phyloP scores from a whole-genome alignment of 2,888 invertebrate species.

The Mesoligia furuncula region DNA sequence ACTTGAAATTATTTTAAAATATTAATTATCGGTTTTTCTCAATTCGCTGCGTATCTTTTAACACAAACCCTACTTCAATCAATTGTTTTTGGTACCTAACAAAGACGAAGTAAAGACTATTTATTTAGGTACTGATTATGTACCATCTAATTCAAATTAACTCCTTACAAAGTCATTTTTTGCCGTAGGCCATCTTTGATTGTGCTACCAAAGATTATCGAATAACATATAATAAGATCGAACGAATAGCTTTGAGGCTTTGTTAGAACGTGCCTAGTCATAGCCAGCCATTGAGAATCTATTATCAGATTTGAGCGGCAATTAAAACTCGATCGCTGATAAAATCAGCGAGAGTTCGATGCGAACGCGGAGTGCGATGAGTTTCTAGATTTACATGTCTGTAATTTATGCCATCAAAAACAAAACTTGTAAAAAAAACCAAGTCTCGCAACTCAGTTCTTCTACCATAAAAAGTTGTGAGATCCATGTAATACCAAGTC shows the following conservation, averaged over 20 bases:
- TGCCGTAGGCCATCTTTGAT: conserved; percentile 25
- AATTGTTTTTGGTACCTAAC: background rate
- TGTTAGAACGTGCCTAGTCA: conserved; percentile 57
- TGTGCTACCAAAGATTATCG: conserved; percentile 53
- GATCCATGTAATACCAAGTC: too few species aligned
- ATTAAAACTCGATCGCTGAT: conserved; percentile 62
- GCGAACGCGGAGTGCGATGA: too few species aligned
- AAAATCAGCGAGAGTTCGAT: too few species aligned
- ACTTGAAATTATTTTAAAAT: background rate
- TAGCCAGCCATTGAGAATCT: conserved; percentile 59
- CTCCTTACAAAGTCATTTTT: conserved; percentile 8
- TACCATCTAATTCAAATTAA: conserved; percentile 16
- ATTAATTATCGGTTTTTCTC: background rate
- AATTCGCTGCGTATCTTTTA: background rate
- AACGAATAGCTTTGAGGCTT: conserved; percentile 43
- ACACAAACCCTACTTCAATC: background rate
- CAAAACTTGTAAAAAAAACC: too few species aligned
- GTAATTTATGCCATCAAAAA: too few species aligned
- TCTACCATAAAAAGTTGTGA: too few species aligned
- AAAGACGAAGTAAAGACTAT: background rate
- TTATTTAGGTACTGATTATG: conserved; percentile 6
- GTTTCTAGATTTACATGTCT: too few species aligned
- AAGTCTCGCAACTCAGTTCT: too few species aligned
- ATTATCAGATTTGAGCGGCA: conserved; percentile 62
- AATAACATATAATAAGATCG: conserved; percentile 44